These are phyloP conservation scores for Heliocidaris tuberculata DNA, from an alignment of 35 echinoderm and acorn worm species.

Conservation along the genomic window DNA sequence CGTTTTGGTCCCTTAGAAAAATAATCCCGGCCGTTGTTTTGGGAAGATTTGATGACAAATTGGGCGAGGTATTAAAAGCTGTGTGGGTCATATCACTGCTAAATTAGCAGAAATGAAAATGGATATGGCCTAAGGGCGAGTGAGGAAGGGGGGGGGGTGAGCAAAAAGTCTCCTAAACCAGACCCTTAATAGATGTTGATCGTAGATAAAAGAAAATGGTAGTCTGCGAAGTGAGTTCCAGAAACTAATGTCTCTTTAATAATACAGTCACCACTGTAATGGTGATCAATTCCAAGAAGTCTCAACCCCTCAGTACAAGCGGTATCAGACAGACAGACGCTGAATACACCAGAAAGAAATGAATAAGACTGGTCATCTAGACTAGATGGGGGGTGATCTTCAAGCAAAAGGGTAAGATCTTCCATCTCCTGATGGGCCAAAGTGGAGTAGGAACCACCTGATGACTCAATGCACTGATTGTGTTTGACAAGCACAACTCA, in stretches of 20 bases:
- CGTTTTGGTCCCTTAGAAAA: not conserved
- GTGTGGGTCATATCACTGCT: not conserved
- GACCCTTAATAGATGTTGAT: not conserved
- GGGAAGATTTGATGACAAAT: conserved; percentile 17
- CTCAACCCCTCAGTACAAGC: not conserved
- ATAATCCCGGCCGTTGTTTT: not conserved
- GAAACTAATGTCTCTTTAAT: not conserved
- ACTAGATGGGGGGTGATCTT: not conserved
- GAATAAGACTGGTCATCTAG: not conserved
- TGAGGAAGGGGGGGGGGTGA: not conserved
- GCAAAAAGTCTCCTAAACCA: not conserved
- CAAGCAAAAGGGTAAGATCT: not conserved
- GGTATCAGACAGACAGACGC: not conserved
- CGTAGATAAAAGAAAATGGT: not conserved
- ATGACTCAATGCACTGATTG: conserved; percentile 3
- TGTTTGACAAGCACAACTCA: not conserved
- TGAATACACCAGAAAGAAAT: not conserved
- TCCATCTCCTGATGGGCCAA: not conserved
- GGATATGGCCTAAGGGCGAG: not conserved
- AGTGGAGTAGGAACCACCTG: not conserved
- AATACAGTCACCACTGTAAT: not conserved
- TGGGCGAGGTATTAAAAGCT: conserved; percentile 4
- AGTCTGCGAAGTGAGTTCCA: not conserved
- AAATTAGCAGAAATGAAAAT: conserved; percentile 19
- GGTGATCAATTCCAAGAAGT: not conserved